Evolutionary conservation across 2,113 vertebrate genomes (phyloP), one percentile per base, ranked within the genome.

Genomic region (Protomyctophum bolini): DNA sequence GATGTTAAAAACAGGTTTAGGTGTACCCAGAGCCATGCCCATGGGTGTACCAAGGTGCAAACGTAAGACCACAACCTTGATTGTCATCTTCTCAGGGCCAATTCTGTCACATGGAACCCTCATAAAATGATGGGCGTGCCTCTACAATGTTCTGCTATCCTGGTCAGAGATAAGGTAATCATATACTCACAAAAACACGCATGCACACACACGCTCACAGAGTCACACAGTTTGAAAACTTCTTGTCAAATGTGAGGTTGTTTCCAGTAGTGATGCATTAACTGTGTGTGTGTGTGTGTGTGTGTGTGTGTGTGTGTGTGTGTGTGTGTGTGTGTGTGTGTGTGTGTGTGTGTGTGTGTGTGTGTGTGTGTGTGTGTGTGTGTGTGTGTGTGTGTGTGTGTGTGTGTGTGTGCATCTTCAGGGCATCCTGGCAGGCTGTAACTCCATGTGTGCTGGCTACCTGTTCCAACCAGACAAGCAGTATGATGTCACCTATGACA

Each of bases 111-210:
- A 62, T 99, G 98, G 97, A 99, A 99, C 89, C 98, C 98, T 61
- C 98, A 99, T 90, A 99, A 99, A 92, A 98, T 99, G 97, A 98
- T 99, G 97, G 97, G 97, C 0, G 98, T 96, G 72, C 93, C 97
- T 55, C 89, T 99, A 52, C 98, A 99, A 83, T 99, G 97, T 78
- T 99, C 98, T 1, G 97, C 98, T 76, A 97, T 99, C 89, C 95
- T 99, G 63, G 94, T 99, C 86, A 94, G 93, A 87, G 97, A 99
- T 84, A 98, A 99, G 97, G 98, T 99, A 87, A 63, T 62, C 2
- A 12, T 9, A 58, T 8, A 21, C 15, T 57, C 50, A 9, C 49
- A n/a, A 21, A 50, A 9, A 8, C 46, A 73, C 55, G 46, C 60
- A n/a, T 4, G 11, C 14, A 68, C 50, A 28, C 21, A 47, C 56